A percentile compares a stretch with the other conserved stretches of the same genome.
Evolutionary conservation across 2,888 invertebrate species (phyloP).

Genomic region (Trisateles emortualis): DNA sequence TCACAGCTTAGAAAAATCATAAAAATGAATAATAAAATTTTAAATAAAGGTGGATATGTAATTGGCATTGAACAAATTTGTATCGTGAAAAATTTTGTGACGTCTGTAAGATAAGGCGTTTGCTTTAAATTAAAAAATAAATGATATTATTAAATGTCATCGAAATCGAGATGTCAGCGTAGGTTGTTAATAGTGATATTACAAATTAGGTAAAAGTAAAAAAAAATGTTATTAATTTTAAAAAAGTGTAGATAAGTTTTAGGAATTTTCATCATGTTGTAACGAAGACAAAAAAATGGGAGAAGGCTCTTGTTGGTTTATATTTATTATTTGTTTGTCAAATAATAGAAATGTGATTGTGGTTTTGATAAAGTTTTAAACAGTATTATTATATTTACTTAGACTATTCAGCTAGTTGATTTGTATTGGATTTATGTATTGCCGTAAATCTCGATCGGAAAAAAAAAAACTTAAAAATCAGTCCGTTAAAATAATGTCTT

Average conservation of each 20-base stretch:
- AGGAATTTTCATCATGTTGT: slow-evolving; percentile 82
- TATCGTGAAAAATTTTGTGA: neutral
- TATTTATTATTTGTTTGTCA: slow-evolving; percentile 26
- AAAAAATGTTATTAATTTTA: slow-evolving; percentile 83
- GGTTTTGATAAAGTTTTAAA: slow-evolving; percentile 60
- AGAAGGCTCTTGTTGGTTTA: slow-evolving; percentile 53
- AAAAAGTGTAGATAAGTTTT: slow-evolving; percentile 77
- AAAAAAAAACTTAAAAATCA: slow-evolving; percentile 2
- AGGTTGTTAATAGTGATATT: slow-evolving; percentile 86
- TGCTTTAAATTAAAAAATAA: neutral
- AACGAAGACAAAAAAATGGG: slow-evolving; percentile 54
- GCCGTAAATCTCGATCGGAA: slow-evolving; percentile 48
- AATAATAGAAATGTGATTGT: slow-evolving; percentile 38
- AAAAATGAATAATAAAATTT: neutral
- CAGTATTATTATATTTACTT: slow-evolving; percentile 66
- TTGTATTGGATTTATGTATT: slow-evolving; percentile 29
- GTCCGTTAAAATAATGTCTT: slow-evolving; percentile 6
- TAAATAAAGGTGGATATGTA: too few relatives aligned
- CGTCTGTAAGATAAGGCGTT: neutral
- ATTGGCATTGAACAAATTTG: too few relatives aligned
- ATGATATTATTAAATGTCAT: slow-evolving; percentile 31
- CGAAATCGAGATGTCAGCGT: slow-evolving; percentile 79
- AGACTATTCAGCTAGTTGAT: slow-evolving; percentile 33
- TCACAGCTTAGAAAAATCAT: slow-evolving; percentile 18
- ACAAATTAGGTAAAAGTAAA: slow-evolving; percentile 77